These are phyloP conservation scores for Chymomyza procnemis DNA, from an alignment of 2,888 invertebrate genomes.

Conservation along the genomic window DNA sequence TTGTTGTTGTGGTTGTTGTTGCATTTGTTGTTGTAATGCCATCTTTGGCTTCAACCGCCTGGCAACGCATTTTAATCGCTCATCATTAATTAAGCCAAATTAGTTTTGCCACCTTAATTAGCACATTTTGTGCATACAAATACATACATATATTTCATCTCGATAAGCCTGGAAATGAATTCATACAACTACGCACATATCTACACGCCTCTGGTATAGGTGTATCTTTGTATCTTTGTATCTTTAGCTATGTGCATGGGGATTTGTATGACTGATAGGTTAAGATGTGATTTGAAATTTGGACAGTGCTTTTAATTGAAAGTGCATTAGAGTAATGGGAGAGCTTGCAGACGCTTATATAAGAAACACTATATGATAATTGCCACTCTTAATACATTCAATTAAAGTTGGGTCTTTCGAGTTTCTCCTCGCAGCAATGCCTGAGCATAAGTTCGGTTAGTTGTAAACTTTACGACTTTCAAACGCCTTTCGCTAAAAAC, in stretches of 20 bases:
- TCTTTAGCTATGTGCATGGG: not conserved
- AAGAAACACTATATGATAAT: not conserved
- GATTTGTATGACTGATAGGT: constrained; percentile 30
- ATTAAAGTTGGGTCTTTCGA: not conserved
- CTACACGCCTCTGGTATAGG: constrained; percentile 14
- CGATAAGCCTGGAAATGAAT: constrained; percentile 49
- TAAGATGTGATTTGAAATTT: constrained; percentile 32
- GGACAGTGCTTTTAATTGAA: not conserved
- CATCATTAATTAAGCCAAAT: constrained; percentile 59
- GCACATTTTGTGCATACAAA: no score
- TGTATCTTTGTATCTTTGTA: constrained; percentile 9
- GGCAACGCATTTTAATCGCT: constrained; percentile 48
- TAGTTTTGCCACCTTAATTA: constrained; percentile 53
- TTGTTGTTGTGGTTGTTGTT: not conserved
- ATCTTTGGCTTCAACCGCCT: constrained; percentile 2
- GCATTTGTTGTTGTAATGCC: not conserved
- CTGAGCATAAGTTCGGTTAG: no score
- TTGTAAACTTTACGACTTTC: no score
- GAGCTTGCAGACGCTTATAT: not conserved
- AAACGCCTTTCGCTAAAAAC: no score
- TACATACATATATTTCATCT: constrained; percentile 36
- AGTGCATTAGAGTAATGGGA: not conserved
- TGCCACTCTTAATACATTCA: not conserved
- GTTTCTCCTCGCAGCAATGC: not conserved
- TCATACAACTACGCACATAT: constrained; percentile 5